Evolutionary conservation across 2,888 invertebrate genomes (phyloP).

Genomic region (Tachina grossa): DNA sequence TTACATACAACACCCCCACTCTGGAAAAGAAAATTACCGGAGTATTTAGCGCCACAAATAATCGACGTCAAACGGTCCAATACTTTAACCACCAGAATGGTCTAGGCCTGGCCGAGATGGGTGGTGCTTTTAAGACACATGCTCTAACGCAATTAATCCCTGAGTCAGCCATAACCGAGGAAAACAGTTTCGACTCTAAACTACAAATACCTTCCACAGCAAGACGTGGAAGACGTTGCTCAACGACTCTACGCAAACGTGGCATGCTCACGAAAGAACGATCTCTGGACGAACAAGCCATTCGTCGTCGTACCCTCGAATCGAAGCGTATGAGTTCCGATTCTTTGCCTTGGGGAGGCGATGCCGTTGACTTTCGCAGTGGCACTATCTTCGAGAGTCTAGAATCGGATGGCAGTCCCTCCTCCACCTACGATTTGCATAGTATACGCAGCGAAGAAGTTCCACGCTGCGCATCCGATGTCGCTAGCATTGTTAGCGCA

Average conservation of each 20-base stretch:
- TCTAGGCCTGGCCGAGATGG: conserved; percentile 81
- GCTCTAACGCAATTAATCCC: conserved; percentile 76
- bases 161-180: conserved; percentile 83
- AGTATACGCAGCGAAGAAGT: conserved; percentile 80
- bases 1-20: conserved; percentile 90
- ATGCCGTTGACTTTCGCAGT: conserved; percentile 78
- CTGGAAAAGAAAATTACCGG: conserved; percentile 81
- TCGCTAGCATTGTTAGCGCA: conserved; percentile 71
- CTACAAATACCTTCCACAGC: conserved; percentile 77
- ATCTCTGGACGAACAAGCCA: conserved; percentile 82
- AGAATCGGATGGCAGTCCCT: conserved; percentile 79
- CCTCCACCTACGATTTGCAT: conserved; percentile 77
- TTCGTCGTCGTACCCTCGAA: conserved; percentile 84
- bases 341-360: conserved; percentile 81
- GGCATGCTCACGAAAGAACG: conserved; percentile 82
- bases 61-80: conserved; percentile 82
- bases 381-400: conserved; percentile 83
- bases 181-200: conserved; percentile 82
- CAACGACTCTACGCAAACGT: conserved; percentile 80
- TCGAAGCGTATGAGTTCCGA: conserved; percentile 83
- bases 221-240: conserved; percentile 81
- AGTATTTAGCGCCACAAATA: conserved; percentile 68
- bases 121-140: conserved; percentile 74
- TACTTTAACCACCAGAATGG: conserved; percentile 81
- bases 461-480: conserved; percentile 67